Evolutionary conservation across 2,888 invertebrate species (phyloP).

Genomic region (Sinelater perroti): DNA sequence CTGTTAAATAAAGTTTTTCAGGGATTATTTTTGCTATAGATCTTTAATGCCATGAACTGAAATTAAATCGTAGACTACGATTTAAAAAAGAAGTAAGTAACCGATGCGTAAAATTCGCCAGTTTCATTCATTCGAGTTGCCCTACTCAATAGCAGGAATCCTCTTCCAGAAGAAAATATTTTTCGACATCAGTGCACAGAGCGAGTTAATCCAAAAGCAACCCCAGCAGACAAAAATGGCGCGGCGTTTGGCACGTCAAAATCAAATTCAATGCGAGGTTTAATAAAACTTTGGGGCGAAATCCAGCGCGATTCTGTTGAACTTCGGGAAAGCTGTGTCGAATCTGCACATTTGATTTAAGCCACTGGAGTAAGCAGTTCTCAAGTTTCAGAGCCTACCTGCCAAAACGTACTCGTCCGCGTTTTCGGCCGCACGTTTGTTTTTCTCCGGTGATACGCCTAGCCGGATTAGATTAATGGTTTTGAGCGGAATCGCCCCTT

Average conservation of each 20-base stretch:
- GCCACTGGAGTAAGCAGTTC: constrained; percentile 18
- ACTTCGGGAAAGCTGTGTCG: constrained; percentile 16
- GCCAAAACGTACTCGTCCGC: constrained; percentile 5
- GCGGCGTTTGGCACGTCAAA: constrained; percentile 19
- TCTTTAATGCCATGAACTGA: no score
- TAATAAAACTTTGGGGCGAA: constrained; percentile 24
- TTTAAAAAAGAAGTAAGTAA: no score
- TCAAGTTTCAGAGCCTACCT: constrained; percentile 15
- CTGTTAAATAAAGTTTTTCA: no score
- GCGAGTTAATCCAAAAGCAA: constrained; percentile 16
- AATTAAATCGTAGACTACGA: no score
- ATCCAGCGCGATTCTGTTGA: constrained; percentile 22
- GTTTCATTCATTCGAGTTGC: no score
- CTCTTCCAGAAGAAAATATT: no score
- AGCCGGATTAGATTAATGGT: background rate
- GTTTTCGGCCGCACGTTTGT: constrained; percentile 1
- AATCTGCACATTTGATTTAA: constrained; percentile 21
- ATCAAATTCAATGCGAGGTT: constrained; percentile 25
- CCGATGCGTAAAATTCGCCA: no score
- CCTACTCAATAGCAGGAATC: no score
- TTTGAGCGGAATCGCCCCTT: no score
- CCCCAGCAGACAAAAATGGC: constrained; percentile 16
- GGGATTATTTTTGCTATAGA: no score
- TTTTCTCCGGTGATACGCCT: background rate
- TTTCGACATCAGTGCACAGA: background rate